These are phyloP conservation scores for Leptopilina drosophilae DNA, from an alignment of 2,888 invertebrate genomes.

Conservation along the genomic window DNA sequence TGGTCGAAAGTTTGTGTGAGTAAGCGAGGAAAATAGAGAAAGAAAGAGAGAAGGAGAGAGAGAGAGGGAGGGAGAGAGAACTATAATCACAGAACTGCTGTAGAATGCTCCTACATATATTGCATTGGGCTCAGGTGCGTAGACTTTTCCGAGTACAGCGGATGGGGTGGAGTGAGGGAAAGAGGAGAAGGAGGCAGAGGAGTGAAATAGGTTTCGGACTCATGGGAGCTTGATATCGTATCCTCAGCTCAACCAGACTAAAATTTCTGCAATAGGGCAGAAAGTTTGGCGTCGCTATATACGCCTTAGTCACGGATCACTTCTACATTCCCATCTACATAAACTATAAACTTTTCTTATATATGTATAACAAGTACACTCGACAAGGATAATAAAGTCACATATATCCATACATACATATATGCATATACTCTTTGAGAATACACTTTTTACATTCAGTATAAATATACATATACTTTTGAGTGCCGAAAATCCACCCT, in stretches of 20 bases:
- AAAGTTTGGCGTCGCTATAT: slow-evolving; percentile 27
- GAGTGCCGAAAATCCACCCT: too few species aligned
- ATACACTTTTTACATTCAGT: too few species aligned
- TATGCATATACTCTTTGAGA: too few species aligned
- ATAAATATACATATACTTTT: too few species aligned
- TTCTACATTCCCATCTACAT: slow-evolving; percentile 4
- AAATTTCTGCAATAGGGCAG: neutral
- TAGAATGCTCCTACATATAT: neutral
- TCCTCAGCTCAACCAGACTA: slow-evolving; percentile 7
- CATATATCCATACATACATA: neutral
- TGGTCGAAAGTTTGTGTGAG: neutral
- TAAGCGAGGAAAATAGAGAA: too few species aligned
- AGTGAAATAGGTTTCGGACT: slow-evolving; percentile 29
- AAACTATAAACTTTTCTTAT: slow-evolving; percentile 8
- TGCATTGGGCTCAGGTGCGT: slow-evolving; percentile 29
- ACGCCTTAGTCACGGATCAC: slow-evolving; percentile 15
- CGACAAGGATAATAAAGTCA: slow-evolving; percentile 2
- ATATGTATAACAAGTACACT: slow-evolving; percentile 7
- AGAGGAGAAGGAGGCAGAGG: neutral
- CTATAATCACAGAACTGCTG: slow-evolving; percentile 26
- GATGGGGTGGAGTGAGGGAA: too few species aligned
- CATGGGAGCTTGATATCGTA: slow-evolving; percentile 26
- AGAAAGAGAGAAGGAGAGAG: too few species aligned
- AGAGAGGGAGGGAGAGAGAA: neutral
- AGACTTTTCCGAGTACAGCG: neutral